Base-by-base conservation (phyloP, 2,888 invertebrate genomes). In the Odontocolon sp. region DNA sequence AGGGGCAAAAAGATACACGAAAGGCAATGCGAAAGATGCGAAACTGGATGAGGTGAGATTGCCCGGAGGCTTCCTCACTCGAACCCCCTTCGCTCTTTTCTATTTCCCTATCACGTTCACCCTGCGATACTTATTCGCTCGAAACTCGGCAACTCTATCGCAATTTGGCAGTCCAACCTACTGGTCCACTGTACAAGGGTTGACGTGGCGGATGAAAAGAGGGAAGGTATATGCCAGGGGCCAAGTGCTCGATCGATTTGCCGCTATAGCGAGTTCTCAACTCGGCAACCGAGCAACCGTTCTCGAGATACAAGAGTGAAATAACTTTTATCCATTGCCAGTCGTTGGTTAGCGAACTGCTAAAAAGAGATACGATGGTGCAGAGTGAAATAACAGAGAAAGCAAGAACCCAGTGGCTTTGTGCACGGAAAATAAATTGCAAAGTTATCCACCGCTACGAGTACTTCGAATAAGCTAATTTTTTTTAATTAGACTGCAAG, bases 1-100 rank as follows among this genome's bases (percentile, higher is more conserved):
- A 61, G n/a, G n/a, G n/a, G 38, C 56, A 67, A 67, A 75, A 75
- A 63, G 57, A 75, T 67, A 68, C 54, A 77, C 69, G 47, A 57
- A 28, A 64, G 57, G 59, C 11, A 31, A 33, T 42, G 42, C 11
- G 11, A 9, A 28, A 52, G 33, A 40, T 16, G 26, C 26, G 28
- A 33, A n/a, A n/a, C n/a, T n/a, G n/a, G 47, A 33, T 8, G 31
- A 38, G 64, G 61, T 28, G 69, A 61, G 56, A 69, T 72, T 73
- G 76, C 66, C 71, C 69, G 52, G 61, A 8, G 56, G 73, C 50
- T 56, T 31, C 61, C 63, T 45, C 72, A 68, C 63, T 61, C n/a
- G n/a, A n/a, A 77, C 56, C 68, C 59, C 57, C 56, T 63, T 69
- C 45, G 21, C 9, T 76, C 18, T 28, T 42, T 16, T 59, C 40